phyloP scores from a whole-genome alignment of 2,113 vertebrate species.

The Solea senegalensis region DNA sequence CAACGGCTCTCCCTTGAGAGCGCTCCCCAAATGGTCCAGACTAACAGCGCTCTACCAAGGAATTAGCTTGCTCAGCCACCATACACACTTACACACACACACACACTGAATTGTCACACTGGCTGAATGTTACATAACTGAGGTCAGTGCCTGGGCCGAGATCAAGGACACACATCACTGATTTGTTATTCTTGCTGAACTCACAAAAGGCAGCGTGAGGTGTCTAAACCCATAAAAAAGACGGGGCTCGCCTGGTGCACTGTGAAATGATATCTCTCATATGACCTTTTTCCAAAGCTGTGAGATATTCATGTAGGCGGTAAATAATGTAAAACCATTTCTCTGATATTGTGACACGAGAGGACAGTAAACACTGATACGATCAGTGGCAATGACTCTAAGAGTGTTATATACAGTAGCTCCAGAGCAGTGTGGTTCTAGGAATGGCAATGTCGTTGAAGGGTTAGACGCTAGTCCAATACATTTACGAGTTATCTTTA shows the following conservation, averaged over 20 bases:
- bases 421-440: neutral
- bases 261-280: constrained; percentile 23
- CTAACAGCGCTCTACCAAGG: constrained; percentile 67
- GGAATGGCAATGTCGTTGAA: neutral
- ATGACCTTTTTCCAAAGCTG: constrained; percentile 6
- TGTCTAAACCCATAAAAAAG: constrained; percentile 16
- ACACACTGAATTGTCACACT: constrained; percentile 5
- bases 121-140: constrained; percentile 50
- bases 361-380: neutral
- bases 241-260: neutral
- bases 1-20: constrained; percentile 63
- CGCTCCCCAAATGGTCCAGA: constrained; percentile 62
- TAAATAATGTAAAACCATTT: constrained; percentile 14
- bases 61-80: constrained; percentile 59
- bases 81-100: constrained; percentile 8
- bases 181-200: constrained; percentile 47
- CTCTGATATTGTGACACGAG: constrained; percentile 7
- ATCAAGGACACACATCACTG: constrained; percentile 57
- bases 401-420: neutral
- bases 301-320: neutral
- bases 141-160: constrained; percentile 30
- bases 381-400: constrained; percentile 4
- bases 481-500: neutral
- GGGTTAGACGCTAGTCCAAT: neutral
- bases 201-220: constrained; percentile 27